Percentiles rank a stretch among this genome's conserved stretches.
Conservation (phyloP, 2,888 invertebrate species). For the Coleophora deauratella region DNA sequence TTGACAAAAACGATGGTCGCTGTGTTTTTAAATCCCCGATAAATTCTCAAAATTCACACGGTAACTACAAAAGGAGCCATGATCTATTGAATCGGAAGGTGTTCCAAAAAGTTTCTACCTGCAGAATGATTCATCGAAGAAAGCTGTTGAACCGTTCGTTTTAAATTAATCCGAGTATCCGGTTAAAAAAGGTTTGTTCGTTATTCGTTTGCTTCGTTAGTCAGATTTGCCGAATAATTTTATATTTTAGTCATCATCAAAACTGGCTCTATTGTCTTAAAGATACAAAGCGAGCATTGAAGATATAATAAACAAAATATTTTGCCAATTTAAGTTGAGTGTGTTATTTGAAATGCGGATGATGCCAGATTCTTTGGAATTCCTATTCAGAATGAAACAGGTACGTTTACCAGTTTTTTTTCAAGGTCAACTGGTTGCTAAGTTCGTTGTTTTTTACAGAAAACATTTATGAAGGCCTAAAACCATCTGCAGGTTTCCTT, state of each 20-base stretch:
- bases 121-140: conserved; percentile 35
- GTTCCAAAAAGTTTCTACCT: conserved; percentile 33
- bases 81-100: conserved; percentile 3
- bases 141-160: conserved; percentile 28
- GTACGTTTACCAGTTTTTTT: conserved; percentile 13
- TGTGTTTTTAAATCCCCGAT: conserved; percentile 13
- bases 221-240: too few species aligned
- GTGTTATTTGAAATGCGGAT: background rate
- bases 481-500: too few species aligned
- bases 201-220: background rate
- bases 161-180: conserved; percentile 32
- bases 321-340: background rate
- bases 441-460: too few species aligned
- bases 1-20: conserved; percentile 2
- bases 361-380: conserved; percentile 7
- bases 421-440: conserved; percentile 42
- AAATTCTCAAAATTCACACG: conserved; percentile 15
- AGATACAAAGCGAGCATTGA: too few species aligned
- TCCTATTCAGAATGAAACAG: conserved; percentile 23
- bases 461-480: too few species aligned
- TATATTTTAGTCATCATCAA: too few species aligned
- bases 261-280: too few species aligned
- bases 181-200: conserved; percentile 9
- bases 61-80: conserved; percentile 12
- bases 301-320: background rate